A percentile compares a stretch with the other conserved stretches of the same genome.
Conservation (phyloP, 2,888 invertebrate species). For the Lottia scabra region DNA sequence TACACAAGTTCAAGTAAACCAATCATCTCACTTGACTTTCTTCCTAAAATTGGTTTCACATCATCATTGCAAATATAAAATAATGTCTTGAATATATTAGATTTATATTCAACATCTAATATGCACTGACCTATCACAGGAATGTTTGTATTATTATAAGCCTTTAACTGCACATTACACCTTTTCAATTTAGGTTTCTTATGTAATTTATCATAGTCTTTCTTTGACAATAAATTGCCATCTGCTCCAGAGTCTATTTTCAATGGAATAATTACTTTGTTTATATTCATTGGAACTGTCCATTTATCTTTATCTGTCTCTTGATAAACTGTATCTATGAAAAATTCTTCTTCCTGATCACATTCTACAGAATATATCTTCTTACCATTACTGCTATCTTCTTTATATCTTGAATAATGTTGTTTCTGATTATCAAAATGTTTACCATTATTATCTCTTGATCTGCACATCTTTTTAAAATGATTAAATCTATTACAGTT, state of each 20-base stretch:
- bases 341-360: not conserved
- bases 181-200: not conserved
- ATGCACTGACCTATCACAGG: constrained; percentile 1
- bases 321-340: not conserved
- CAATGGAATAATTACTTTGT: not conserved
- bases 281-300: not conserved
- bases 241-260: constrained; percentile 18
- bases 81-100: constrained; percentile 5
- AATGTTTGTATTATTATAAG: constrained; percentile 1
- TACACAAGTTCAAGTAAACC: constrained; percentile 15
- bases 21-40: constrained; percentile 15
- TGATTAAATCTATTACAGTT: constrained; percentile 11
- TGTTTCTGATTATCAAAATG: constrained; percentile 2
- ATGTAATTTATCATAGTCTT: not conserved
- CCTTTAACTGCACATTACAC: not conserved
- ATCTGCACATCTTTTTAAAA: constrained; percentile 9
- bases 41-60: constrained; percentile 12
- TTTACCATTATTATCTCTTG: constrained; percentile 7
- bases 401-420: not conserved
- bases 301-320: not conserved
- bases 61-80: constrained; percentile 8
- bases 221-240: constrained; percentile 7
- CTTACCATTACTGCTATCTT: not conserved
- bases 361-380: not conserved
- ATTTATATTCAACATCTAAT: constrained; percentile 11